These are phyloP conservation scores for Brachionus rubens DNA, from an alignment of 1,140 invertebrate species.

Conservation along the genomic window DNA sequence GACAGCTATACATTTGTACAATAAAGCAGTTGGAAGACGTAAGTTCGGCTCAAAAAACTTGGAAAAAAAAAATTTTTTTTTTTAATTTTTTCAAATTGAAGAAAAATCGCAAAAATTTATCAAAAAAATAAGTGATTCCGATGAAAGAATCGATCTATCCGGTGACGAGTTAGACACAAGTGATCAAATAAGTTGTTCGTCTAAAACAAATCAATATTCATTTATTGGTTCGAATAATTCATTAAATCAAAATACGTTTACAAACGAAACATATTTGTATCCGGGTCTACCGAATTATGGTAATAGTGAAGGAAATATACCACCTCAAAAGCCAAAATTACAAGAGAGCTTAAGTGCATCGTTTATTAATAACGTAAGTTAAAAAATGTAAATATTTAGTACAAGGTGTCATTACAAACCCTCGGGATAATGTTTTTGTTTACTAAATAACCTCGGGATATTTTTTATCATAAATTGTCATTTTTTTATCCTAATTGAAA, in stretches of 20 bases:
- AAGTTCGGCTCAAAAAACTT: neutral
- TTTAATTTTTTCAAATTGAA: neutral
- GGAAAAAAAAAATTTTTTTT: neutral
- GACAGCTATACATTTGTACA: constrained; percentile 35
- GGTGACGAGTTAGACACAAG: constrained; percentile 26
- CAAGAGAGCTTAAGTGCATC: neutral
- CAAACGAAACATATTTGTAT: constrained; percentile 10
- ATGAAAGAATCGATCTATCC: constrained; percentile 36
- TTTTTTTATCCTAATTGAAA: too few species aligned
- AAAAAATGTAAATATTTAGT: neutral
- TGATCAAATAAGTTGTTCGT: neutral
- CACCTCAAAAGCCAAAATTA: neutral
- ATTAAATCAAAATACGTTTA: neutral
- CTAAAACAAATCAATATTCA: neutral
- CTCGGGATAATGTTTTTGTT: too few species aligned
- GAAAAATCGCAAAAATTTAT: constrained; percentile 45
- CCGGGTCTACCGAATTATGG: neutral
- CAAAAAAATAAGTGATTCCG: constrained; percentile 31
- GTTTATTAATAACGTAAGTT: neutral
- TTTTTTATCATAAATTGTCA: too few species aligned
- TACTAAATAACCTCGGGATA: too few species aligned
- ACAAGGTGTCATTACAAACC: too few species aligned
- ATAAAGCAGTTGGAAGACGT: constrained; percentile 34
- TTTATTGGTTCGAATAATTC: neutral
- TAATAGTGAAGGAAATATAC: neutral